Conservation (phyloP, 2,888 invertebrate genomes). For the Diarsia brunnea region DNA sequence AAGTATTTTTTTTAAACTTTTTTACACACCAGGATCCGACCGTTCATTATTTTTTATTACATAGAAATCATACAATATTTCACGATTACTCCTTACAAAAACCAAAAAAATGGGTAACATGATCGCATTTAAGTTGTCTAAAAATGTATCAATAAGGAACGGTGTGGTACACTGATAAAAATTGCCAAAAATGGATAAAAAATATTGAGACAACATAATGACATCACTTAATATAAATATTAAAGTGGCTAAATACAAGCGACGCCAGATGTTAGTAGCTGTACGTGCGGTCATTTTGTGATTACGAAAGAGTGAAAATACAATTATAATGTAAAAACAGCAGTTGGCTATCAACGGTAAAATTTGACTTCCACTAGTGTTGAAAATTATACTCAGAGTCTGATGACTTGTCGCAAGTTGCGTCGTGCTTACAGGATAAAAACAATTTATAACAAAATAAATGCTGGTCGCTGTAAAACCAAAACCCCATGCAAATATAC, state of each 20-base stretch:
- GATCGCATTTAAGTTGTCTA: constrained; percentile 18
- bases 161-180: constrained; percentile 1
- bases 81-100: constrained; percentile 21
- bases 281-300: too few species aligned
- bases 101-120: constrained; percentile 19
- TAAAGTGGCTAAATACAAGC: constrained; percentile 24
- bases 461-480: constrained; percentile 5
- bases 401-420: background rate
- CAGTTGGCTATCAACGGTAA: constrained; percentile 24
- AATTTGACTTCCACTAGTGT: constrained; percentile 11
- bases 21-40: background rate
- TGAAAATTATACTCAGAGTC: background rate
- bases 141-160: constrained; percentile 3
- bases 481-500: constrained; percentile 24
- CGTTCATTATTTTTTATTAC: background rate
- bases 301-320: constrained; percentile 23
- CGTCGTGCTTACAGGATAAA: background rate
- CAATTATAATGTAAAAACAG: constrained; percentile 22
- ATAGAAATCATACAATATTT: constrained; percentile 29
- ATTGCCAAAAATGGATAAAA: background rate
- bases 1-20: too few species aligned
- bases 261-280: constrained; percentile 12
- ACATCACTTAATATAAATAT: constrained; percentile 30
- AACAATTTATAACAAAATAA: constrained; percentile 11
- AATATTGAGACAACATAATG: constrained; percentile 8